phyloP scores from a whole-genome alignment of 35 echinoderm and acorn worm species.

The Heliocidaris tuberculata region DNA sequence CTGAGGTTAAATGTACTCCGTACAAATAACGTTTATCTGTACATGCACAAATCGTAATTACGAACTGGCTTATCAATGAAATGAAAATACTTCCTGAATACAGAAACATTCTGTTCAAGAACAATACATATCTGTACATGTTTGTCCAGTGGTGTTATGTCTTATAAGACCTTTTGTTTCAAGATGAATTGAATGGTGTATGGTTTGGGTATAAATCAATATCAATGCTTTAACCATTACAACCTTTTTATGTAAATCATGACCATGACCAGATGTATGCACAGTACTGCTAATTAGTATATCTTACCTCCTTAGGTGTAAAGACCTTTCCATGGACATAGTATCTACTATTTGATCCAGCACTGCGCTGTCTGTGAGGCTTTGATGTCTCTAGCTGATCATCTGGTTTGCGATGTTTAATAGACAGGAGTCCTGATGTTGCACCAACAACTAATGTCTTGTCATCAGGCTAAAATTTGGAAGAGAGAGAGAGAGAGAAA shows the following conservation, averaged over 20 bases:
- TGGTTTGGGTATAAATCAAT: no score
- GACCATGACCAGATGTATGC: not conserved
- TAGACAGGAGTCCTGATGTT: constrained; percentile 88
- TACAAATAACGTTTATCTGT: no score
- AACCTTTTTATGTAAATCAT: not conserved
- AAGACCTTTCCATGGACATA: constrained; percentile 84
- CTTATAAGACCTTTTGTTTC: no score
- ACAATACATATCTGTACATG: no score
- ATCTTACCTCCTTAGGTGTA: constrained; percentile 77
- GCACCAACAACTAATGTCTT: constrained; percentile 84
- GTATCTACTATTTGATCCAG: constrained; percentile 54
- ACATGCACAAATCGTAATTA: no score
- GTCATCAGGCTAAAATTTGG: constrained; percentile 65
- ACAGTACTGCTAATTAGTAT: not conserved
- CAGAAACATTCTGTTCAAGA: no score
- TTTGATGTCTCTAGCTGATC: constrained; percentile 47
- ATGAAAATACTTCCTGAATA: no score
- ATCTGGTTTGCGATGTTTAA: constrained; percentile 86
- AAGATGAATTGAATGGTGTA: no score
- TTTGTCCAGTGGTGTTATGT: no score
- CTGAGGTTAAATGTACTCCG: no score
- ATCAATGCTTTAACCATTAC: no score
- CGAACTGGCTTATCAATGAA: no score
- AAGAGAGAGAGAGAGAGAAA: not conserved
- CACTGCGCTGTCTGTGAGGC: constrained; percentile 45